Evolutionary conservation across 2,888 invertebrate species (phyloP).

Genomic region (Pycnomerus fuliginosus): DNA sequence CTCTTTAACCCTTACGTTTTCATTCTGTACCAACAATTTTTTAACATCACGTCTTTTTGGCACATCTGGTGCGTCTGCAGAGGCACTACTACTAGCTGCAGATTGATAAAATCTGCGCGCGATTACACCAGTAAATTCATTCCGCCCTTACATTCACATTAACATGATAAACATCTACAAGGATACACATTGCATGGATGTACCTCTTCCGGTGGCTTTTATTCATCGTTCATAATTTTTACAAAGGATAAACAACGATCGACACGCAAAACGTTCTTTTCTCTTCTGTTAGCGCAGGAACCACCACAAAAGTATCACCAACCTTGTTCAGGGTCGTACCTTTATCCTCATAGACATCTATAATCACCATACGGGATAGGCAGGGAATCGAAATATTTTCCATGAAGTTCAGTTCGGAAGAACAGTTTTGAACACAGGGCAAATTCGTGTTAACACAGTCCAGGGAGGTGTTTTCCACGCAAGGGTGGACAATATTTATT

Average conservation of each 20-base stretch:
- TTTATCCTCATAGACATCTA: slow-evolving; percentile 19
- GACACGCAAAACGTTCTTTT: slow-evolving; percentile 23
- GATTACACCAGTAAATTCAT: too few relatives aligned
- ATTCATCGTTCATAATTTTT: too few relatives aligned
- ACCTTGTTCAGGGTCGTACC: slow-evolving; percentile 22
- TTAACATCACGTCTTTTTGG: too few relatives aligned
- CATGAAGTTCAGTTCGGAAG: slow-evolving; percentile 1
- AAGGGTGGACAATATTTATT: slow-evolving; percentile 12
- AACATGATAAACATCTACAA: too few relatives aligned
- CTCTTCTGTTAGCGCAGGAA: slow-evolving; percentile 8
- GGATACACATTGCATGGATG: too few relatives aligned
- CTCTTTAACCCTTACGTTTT: too few relatives aligned
- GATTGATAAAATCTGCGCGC: too few relatives aligned
- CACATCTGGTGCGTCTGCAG: too few relatives aligned
- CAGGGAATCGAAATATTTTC: slow-evolving; percentile 22
- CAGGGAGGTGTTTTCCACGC: slow-evolving; percentile 4
- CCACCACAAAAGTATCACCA: slow-evolving; percentile 23
- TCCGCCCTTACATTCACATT: too few relatives aligned
- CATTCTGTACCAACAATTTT: too few relatives aligned
- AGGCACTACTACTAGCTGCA: too few relatives aligned
- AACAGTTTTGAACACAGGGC: slow-evolving; percentile 20
- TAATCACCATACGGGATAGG: slow-evolving; percentile 14
- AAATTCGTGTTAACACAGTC: slow-evolving; percentile 19
- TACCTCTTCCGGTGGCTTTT: too few relatives aligned
- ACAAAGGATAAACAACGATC: slow-evolving; percentile 23